These are phyloP conservation scores for Trichopoda pennipes DNA, from an alignment of 2,888 invertebrate genomes.

Conservation along the genomic window DNA sequence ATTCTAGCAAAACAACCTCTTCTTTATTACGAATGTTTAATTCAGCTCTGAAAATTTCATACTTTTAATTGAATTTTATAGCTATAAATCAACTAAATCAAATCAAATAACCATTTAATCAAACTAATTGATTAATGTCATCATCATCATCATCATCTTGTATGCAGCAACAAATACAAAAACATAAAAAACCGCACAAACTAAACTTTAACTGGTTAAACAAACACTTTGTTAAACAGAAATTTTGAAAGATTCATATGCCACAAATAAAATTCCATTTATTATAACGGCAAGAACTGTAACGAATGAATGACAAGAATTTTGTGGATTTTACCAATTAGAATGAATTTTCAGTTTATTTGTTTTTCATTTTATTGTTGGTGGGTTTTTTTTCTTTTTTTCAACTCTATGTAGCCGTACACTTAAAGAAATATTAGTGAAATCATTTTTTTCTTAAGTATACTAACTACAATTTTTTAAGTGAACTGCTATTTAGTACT, in stretches of 20 bases:
- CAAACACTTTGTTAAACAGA: slow-evolving; percentile 27
- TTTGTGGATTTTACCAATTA: slow-evolving; percentile 40
- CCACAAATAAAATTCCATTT: slow-evolving; percentile 33
- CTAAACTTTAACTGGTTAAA: slow-evolving; percentile 7
- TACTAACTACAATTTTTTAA: no score
- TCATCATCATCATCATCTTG: no score
- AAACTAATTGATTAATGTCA: slow-evolving; percentile 17
- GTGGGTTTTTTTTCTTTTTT: background rate
- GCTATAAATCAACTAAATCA: background rate
- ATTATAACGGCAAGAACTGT: slow-evolving; percentile 20
- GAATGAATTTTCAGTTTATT: background rate
- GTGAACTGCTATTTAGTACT: no score
- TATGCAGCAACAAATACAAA: background rate
- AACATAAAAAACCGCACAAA: background rate
- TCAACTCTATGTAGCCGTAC: background rate
- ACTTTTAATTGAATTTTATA: background rate
- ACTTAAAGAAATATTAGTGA: background rate
- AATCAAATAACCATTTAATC: slow-evolving; percentile 1
- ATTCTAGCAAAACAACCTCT: no score
- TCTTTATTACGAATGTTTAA: background rate
- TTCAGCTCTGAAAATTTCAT: background rate
- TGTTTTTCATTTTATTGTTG: no score
- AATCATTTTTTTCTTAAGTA: no score
- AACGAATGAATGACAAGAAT: slow-evolving; percentile 35
- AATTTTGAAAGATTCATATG: slow-evolving; percentile 11